These are phyloP conservation scores for Dipodomys ordii DNA, from an alignment of 2,113 vertebrate genomes.

Conservation along the genomic window DNA sequence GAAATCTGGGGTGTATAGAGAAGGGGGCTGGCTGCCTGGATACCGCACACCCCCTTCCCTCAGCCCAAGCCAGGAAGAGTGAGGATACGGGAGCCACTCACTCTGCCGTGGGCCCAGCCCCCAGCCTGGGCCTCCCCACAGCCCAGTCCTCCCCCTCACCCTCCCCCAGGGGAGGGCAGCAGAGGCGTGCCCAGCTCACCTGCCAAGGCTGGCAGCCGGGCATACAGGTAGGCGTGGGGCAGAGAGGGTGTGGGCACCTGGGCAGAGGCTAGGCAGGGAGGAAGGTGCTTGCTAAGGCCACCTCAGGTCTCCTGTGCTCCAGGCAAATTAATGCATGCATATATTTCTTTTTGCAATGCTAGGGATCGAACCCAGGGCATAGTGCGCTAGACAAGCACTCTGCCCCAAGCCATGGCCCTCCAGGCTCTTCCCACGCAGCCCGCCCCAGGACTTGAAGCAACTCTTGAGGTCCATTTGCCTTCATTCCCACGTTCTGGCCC, in stretches of 20 bases:
- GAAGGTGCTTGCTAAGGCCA: accelerated
- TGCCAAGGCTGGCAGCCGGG: not conserved
- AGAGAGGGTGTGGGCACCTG: not conserved
- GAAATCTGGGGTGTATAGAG: no score
- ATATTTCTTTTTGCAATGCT: not conserved
- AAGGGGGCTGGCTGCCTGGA: no score
- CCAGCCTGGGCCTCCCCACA: not conserved
- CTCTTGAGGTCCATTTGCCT: not conserved
- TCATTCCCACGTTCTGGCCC: no score
- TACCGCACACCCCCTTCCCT: not conserved
- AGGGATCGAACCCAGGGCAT: no score
- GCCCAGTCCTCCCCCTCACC: not conserved
- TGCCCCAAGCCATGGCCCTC: no score
- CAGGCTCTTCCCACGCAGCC: accelerated
- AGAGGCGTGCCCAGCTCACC: not conserved
- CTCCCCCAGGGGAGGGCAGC: not conserved
- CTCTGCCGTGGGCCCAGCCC: not conserved
- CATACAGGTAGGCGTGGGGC: conserved; percentile 16
- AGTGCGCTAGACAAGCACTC: not conserved
- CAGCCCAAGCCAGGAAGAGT: not conserved
- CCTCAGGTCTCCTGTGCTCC: not conserved
- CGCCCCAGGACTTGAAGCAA: not conserved
- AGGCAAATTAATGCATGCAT: not conserved
- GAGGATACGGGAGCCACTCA: not conserved
- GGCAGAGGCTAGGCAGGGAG: no score